Percentiles rank a stretch among this genome's conserved stretches.
These are phyloP conservation scores for Prinia subflava DNA, from an alignment of 2,113 vertebrate species.

Conservation along the genomic window DNA sequence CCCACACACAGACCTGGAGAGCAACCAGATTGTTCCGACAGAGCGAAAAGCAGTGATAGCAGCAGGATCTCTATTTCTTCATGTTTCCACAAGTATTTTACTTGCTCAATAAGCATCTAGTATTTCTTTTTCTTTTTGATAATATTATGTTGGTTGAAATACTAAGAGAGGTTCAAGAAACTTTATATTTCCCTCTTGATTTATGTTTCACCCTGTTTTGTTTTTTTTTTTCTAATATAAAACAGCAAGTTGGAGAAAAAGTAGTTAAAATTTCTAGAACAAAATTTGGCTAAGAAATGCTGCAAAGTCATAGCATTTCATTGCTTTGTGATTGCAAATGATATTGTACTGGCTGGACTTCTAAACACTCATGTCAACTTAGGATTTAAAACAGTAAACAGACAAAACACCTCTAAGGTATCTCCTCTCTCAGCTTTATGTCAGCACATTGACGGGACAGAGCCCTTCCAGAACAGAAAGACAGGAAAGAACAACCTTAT, in stretches of 20 bases:
- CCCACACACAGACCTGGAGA: not conserved
- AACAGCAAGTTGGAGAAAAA: not conserved
- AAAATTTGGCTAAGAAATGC: not conserved
- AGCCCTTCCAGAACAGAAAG: not conserved
- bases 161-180: not conserved
- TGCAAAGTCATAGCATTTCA: not conserved
- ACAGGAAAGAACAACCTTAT: not conserved
- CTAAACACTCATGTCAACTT: not conserved
- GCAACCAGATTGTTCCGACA: accelerated
- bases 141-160: not conserved
- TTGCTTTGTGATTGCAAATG: not conserved
- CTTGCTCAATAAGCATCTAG: not conserved
- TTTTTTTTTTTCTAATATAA: not conserved
- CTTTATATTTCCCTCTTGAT: not conserved
- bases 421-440: not conserved
- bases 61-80: not conserved
- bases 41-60: not conserved
- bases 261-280: not conserved
- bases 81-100: not conserved
- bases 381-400: not conserved
- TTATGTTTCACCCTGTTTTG: not conserved
- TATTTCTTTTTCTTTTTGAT: not conserved
- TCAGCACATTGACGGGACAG: accelerated
- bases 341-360: not conserved
- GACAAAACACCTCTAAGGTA: not conserved